A percentile compares a stretch with the other conserved stretches of the same genome.
Evolutionary conservation across 2,113 vertebrate species (phyloP).

Genomic region (Laticauda laticaudata): DNA sequence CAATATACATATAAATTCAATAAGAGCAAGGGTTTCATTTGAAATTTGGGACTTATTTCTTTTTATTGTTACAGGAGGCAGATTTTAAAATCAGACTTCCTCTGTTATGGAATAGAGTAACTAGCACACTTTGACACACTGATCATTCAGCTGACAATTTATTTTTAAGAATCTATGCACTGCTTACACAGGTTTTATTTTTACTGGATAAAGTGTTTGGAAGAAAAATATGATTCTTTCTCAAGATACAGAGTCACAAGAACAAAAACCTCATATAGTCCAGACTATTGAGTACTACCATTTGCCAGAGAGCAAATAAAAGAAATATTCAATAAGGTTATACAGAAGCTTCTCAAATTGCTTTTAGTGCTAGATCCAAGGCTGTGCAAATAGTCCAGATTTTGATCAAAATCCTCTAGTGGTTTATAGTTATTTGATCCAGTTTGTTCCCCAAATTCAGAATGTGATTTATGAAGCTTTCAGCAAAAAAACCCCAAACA

Average conservation of each 20-base stretch:
- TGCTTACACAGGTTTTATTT: not conserved
- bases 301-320: not conserved
- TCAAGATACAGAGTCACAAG: not conserved
- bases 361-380: not conserved
- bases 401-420: not conserved
- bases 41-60: not conserved
- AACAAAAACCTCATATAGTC: not conserved
- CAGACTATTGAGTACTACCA: not conserved
- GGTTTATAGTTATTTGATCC: not conserved
- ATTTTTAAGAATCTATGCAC: slow-evolving; percentile 20
- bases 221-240: not conserved
- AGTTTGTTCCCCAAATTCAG: not conserved
- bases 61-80: slow-evolving; percentile 9
- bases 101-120: slow-evolving; percentile 26
- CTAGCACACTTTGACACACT: not conserved
- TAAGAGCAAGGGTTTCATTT: not conserved
- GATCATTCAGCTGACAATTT: slow-evolving; percentile 17
- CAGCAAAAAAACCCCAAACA: not conserved
- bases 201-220: not conserved
- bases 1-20: not conserved
- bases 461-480: not conserved
- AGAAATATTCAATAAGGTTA: not conserved
- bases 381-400: not conserved
- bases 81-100: slow-evolving; percentile 13
- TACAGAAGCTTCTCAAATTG: not conserved